Evolutionary conservation across 2,113 vertebrate genomes (phyloP).

Genomic region (Anser brachyrhynchus): DNA sequence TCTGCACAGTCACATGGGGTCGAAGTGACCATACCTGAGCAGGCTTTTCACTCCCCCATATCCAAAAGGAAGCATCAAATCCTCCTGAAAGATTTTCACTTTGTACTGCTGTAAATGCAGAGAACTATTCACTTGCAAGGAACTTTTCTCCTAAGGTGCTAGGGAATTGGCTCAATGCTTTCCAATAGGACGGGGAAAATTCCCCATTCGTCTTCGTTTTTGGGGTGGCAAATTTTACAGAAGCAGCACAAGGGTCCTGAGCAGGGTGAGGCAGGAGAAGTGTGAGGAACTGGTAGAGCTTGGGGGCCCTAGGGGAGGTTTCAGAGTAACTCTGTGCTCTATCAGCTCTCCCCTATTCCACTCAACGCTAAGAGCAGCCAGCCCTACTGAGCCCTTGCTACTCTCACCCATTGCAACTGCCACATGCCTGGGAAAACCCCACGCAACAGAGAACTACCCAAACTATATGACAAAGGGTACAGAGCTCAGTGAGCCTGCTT

Average conservation of each 20-base stretch:
- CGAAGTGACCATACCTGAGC: background rate
- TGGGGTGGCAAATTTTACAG: background rate
- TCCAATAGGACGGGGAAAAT: background rate
- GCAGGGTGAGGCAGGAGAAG: background rate
- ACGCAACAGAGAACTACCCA: fast-evolving
- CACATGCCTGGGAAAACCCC: fast-evolving
- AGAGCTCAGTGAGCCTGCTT: background rate
- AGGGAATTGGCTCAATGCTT: background rate
- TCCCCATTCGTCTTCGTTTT: background rate
- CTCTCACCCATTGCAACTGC: background rate
- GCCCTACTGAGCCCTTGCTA: background rate
- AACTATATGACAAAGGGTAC: background rate
- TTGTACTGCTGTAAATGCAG: background rate
- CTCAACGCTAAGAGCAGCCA: background rate
- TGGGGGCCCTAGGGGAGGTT: background rate
- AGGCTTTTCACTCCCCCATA: background rate
- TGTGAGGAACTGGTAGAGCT: background rate
- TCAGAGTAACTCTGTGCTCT: background rate
- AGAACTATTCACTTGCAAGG: background rate
- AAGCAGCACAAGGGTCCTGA: background rate
- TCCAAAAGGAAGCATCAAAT: background rate
- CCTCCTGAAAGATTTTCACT: background rate
- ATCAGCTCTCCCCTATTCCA: background rate
- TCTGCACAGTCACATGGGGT: background rate
- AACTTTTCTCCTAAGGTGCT: background rate